Conservation (phyloP, 1,140 invertebrate genomes). For the Zaprionus nigranus region DNA sequence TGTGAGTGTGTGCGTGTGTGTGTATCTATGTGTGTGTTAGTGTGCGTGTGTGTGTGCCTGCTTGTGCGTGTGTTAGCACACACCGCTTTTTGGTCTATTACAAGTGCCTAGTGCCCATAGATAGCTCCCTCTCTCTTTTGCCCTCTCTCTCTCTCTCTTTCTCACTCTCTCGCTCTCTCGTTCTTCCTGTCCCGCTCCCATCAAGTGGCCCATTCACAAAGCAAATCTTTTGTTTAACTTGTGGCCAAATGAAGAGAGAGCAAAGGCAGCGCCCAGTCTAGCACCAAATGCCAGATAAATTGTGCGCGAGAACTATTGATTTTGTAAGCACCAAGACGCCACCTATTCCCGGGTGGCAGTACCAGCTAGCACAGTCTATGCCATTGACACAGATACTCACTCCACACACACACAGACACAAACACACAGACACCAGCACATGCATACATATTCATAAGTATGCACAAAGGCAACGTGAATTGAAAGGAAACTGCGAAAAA, state of each 20-base stretch:
- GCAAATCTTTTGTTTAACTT: slow-evolving; percentile 70
- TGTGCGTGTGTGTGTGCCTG: slow-evolving; percentile 17
- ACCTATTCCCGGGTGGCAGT: slow-evolving; percentile 5
- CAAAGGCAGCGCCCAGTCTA: slow-evolving; percentile 22
- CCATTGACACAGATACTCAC: slow-evolving; percentile 77
- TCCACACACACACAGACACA: not conserved
- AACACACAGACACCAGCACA: not conserved
- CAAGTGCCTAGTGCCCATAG: slow-evolving; percentile 40
- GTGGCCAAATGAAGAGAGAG: slow-evolving; percentile 50
- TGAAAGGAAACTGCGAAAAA: slow-evolving; percentile 75
- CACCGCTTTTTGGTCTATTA: slow-evolving; percentile 65
- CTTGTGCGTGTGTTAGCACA: slow-evolving; percentile 6
- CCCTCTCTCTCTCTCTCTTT: not conserved
- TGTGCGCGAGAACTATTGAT: slow-evolving; percentile 74
- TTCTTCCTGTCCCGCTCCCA: not conserved
- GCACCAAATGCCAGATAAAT: slow-evolving; percentile 57
- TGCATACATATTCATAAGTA: slow-evolving; percentile 15
- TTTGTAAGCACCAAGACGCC: slow-evolving; percentile 39
- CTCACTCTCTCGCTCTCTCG: not conserved
- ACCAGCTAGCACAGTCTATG: slow-evolving; percentile 57
- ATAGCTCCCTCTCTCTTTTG: slow-evolving; percentile 5
- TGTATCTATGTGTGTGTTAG: not conserved
- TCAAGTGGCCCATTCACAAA: slow-evolving; percentile 36
- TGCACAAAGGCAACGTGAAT: slow-evolving; percentile 59
- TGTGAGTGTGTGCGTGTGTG: slow-evolving; percentile 7